These are phyloP conservation scores for Henricia sp. DNA, from an alignment of 53 echinoderm and acorn worm genomes.

Conservation along the genomic window DNA sequence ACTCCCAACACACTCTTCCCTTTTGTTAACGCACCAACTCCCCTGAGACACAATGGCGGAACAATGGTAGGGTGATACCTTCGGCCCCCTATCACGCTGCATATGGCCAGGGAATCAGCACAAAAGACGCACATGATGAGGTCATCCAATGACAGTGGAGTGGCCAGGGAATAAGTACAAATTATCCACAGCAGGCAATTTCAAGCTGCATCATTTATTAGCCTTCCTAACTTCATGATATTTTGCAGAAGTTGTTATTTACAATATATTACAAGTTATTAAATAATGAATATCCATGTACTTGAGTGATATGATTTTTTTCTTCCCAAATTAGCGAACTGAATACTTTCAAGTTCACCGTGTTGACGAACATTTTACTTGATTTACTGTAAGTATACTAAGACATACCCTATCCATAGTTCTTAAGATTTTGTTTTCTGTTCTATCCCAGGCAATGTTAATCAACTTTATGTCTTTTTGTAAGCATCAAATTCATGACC, in stretches of 20 bases:
- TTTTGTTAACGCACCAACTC: too few species aligned
- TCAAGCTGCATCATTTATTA: slow-evolving; percentile 11
- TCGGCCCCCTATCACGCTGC: too few species aligned
- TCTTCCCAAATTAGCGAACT: background rate
- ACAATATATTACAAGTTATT: slow-evolving; percentile 35
- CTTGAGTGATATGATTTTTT: background rate
- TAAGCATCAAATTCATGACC: too few species aligned
- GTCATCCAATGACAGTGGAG: background rate
- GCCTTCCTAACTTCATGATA: slow-evolving; percentile 10
- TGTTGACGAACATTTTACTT: too few species aligned
- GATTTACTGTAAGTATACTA: background rate
- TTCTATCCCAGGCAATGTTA: too few species aligned
- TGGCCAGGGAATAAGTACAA: slow-evolving; percentile 4
- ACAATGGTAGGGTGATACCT: too few species aligned
- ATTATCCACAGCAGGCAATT: slow-evolving; percentile 25
- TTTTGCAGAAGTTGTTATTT: slow-evolving; percentile 17
- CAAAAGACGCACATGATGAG: background rate
- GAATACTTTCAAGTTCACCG: background rate
- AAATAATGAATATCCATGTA: slow-evolving; percentile 5
- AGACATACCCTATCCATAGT: background rate
- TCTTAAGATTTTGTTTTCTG: too few species aligned
- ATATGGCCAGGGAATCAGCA: background rate
- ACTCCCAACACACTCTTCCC: too few species aligned
- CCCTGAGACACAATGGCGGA: too few species aligned
- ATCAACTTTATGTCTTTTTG: too few species aligned